These are phyloP conservation scores for Gallinago stenura DNA, from an alignment of 2,797 vertebrate genomes.

Conservation along the genomic window DNA sequence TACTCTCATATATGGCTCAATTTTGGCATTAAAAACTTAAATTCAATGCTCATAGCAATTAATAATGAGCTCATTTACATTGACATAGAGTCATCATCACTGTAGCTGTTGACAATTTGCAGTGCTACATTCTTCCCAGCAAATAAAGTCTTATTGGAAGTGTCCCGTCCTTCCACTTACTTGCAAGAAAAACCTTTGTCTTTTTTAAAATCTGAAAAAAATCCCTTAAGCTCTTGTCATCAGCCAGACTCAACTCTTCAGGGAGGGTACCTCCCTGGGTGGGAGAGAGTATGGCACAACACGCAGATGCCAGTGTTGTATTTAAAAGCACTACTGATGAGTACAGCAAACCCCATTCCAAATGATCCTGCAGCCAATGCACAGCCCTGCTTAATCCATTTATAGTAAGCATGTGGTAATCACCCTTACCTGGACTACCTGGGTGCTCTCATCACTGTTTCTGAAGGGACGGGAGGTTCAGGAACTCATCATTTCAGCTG, in stretches of 20 bases:
- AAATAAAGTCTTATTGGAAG: neutral
- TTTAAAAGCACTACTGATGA: neutral
- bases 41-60: neutral
- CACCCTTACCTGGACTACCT: neutral
- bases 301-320: neutral
- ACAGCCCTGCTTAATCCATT: neutral
- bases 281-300: neutral
- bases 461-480: neutral
- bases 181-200: neutral
- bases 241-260: neutral
- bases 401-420: neutral
- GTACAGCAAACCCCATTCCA: neutral
- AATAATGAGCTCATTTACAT: slow-evolving; percentile 32
- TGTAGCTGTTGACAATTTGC: slow-evolving; percentile 1
- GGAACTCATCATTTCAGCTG: neutral
- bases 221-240: neutral
- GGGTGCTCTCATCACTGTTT: neutral
- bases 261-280: accelerated
- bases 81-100: neutral
- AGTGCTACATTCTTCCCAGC: neutral
- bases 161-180: neutral
- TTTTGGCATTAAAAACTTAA: slow-evolving; percentile 26
- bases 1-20: neutral
- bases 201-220: neutral
- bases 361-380: neutral